These are phyloP conservation scores for Paramormyrops hopkinsi DNA, from an alignment of 2,797 vertebrate genomes.

Conservation along the genomic window DNA sequence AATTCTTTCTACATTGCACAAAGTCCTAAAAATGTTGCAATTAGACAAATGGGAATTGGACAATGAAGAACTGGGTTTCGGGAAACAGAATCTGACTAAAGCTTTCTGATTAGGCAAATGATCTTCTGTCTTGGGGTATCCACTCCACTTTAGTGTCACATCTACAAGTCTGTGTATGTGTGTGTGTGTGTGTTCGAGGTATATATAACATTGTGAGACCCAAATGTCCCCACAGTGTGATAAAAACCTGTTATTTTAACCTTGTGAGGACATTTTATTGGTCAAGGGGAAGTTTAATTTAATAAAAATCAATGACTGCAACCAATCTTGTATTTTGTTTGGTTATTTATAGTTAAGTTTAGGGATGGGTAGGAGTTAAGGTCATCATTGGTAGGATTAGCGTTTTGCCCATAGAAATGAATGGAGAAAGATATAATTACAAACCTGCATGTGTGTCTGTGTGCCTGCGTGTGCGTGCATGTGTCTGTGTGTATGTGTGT, in stretches of 20 bases:
- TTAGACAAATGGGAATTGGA: neutral
- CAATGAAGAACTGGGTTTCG: neutral
- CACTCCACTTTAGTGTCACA: neutral
- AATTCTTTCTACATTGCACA: neutral
- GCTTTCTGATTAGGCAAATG: neutral
- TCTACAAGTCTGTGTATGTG: neutral
- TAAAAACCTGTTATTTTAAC: neutral
- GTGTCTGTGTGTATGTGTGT: neutral
- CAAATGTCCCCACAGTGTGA: neutral
- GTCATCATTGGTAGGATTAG: neutral
- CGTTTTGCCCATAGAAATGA: neutral
- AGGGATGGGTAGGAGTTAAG: neutral
- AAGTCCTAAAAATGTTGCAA: conserved; percentile 1
- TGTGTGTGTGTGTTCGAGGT: neutral
- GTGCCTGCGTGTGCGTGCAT: too few species aligned
- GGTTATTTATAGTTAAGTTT: neutral
- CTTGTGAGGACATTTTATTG: neutral
- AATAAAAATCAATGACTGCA: neutral
- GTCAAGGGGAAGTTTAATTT: neutral
- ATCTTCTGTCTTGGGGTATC: neutral
- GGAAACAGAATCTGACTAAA: neutral
- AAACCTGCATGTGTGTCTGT: neutral
- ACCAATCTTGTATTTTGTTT: neutral
- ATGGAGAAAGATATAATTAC: neutral
- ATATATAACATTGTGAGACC: neutral